Conservation (phyloP, 2,888 invertebrate species). For the Trachelus iudaicus region DNA sequence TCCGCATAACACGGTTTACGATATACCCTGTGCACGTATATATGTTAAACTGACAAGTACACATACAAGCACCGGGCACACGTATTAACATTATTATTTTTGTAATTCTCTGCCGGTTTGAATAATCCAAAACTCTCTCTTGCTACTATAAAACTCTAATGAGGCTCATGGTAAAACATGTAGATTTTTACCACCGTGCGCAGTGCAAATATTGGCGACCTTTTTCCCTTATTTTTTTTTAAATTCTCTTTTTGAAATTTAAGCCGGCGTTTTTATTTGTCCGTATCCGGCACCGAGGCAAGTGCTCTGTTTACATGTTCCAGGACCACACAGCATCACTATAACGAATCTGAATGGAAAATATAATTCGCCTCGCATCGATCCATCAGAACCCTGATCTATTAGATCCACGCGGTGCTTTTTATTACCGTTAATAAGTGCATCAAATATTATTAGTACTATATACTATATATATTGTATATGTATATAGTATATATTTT, state of each 20-base stretch:
- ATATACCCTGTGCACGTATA: conserved; percentile 7
- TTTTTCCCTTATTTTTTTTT: conserved; percentile 9
- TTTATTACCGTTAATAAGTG: too few species aligned
- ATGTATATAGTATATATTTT: neutral
- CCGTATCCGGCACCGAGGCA: neutral
- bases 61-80: conserved; percentile 14
- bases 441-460: too few species aligned
- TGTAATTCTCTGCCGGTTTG: conserved; percentile 26
- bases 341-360: neutral
- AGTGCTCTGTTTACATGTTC: neutral
- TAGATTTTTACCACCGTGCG: conserved; percentile 20
- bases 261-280: neutral
- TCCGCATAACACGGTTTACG: conserved; percentile 29
- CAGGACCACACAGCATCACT: neutral
- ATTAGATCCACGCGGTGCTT: too few species aligned
- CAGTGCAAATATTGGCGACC: neutral
- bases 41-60: conserved; percentile 1
- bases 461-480: neutral
- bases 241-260: conserved; percentile 5
- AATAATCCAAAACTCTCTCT: conserved; percentile 17
- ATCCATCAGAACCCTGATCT: neutral
- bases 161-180: conserved; percentile 30
- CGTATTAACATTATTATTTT: conserved; percentile 28
- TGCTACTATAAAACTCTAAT: conserved; percentile 33
- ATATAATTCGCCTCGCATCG: neutral